These are phyloP conservation scores for Atrina japonica DNA, from an alignment of 2,888 invertebrate species.

Conservation along the genomic window DNA sequence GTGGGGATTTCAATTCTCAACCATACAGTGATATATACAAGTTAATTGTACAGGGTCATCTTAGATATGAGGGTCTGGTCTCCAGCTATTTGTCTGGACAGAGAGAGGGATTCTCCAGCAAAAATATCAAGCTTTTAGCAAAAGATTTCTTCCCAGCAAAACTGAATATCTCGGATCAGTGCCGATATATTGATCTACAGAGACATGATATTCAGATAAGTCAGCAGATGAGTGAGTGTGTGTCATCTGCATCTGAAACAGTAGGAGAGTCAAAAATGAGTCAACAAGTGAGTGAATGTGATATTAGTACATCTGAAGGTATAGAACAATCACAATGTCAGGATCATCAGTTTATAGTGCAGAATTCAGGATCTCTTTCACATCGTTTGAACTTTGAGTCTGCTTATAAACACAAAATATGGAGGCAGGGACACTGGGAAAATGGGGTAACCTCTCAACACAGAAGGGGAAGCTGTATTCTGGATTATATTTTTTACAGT, in stretches of 20 bases:
- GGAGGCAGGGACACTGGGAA: conserved; percentile 75
- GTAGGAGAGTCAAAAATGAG: background rate
- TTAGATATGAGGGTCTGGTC: conserved; percentile 80
- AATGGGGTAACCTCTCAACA: conserved; percentile 90
- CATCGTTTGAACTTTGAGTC: conserved; percentile 87
- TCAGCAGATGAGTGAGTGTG: background rate
- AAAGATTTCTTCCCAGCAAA: conserved; percentile 76
- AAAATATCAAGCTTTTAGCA: conserved; percentile 34
- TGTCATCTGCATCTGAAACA: no score
- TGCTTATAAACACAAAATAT: conserved; percentile 84
- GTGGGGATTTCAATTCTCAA: conserved; percentile 95
- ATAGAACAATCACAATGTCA: conserved; percentile 1
- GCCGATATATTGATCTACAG: conserved; percentile 75
- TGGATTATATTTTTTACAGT: conserved; percentile 94
- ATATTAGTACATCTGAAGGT: background rate
- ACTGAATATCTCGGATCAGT: conserved; percentile 82
- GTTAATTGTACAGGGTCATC: conserved; percentile 85
- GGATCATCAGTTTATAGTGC: conserved; percentile 67
- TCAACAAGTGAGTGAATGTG: background rate
- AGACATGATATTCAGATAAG: background rate
- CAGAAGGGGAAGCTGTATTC: conserved; percentile 85
- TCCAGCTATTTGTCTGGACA: conserved; percentile 79
- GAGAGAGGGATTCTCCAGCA: conserved; percentile 56
- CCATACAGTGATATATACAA: conserved; percentile 88
- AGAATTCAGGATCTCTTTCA: conserved; percentile 85